These are phyloP conservation scores for Poeciliopsis paucimaculata DNA, from an alignment of 2,797 vertebrate species.

Conservation along the genomic window DNA sequence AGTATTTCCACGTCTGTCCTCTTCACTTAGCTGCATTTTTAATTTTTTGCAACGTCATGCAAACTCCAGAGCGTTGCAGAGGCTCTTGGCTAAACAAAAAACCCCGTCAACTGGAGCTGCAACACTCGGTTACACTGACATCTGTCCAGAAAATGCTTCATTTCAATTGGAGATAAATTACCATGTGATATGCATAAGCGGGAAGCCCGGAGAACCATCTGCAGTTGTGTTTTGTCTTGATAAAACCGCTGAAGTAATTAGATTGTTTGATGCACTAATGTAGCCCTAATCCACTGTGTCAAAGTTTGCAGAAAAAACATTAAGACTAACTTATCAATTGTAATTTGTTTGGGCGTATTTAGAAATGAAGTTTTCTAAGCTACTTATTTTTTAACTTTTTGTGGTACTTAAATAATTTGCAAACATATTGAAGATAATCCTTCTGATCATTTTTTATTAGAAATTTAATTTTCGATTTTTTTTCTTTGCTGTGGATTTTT, in stretches of 20 bases:
- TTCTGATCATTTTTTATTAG: not conserved
- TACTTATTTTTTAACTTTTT: not conserved
- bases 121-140: conserved; percentile 68
- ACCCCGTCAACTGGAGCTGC: conserved; percentile 45
- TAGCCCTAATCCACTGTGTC: conserved; percentile 41
- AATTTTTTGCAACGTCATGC: conserved; percentile 35
- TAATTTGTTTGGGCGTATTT: conserved; percentile 3
- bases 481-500: not conserved
- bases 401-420: not conserved
- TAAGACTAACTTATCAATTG: conserved; percentile 33
- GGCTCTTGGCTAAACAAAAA: conserved; percentile 34
- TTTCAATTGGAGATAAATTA: conserved; percentile 60
- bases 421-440: not conserved
- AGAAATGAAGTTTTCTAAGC: conserved; percentile 4
- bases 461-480: not conserved
- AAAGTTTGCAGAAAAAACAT: conserved; percentile 41
- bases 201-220: conserved; percentile 46
- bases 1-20: not conserved
- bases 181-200: conserved; percentile 51
- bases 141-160: conserved; percentile 60
- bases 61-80: conserved; percentile 2
- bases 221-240: conserved; percentile 46
- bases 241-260: conserved; percentile 58
- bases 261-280: conserved; percentile 51
- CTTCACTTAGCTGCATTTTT: not conserved